Conservation (phyloP, 1,140 invertebrate species). For the Drosophila ananassae region DNA sequence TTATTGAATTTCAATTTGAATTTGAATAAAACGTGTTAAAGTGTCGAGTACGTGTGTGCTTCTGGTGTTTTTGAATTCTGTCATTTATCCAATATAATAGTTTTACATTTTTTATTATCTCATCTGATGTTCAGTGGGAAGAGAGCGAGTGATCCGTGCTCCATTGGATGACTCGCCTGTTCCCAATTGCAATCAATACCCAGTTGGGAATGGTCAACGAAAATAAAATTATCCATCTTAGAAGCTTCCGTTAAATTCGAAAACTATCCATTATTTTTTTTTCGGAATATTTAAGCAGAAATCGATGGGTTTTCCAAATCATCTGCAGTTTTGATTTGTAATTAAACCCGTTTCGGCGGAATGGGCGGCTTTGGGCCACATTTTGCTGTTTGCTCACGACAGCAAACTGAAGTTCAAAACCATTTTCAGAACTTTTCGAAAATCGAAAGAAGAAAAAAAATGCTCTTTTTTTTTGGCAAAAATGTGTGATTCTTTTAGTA, state of each 20-base stretch:
- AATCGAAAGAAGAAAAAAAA: conserved; percentile 3
- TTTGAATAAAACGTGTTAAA: conserved; percentile 57
- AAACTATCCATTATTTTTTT: conserved; percentile 30
- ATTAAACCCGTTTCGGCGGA: conserved; percentile 12
- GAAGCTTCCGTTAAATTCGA: conserved; percentile 45
- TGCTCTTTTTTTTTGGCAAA: conserved; percentile 13
- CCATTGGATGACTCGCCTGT: conserved; percentile 56
- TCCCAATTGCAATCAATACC: conserved; percentile 3
- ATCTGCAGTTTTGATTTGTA: conserved; percentile 69
- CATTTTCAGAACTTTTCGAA: conserved; percentile 15
- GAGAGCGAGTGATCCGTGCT: conserved; percentile 59
- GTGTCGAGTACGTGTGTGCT: conserved; percentile 30
- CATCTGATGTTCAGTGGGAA: background rate
- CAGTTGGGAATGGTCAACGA: background rate
- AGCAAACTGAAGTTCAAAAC: conserved; percentile 74
- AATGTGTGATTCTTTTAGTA: conserved; percentile 54
- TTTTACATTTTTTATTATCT: conserved; percentile 28
- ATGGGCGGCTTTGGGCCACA: conserved; percentile 58
- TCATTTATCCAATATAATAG: conserved; percentile 28
- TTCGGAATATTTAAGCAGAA: conserved; percentile 4
- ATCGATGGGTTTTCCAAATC: conserved; percentile 29
- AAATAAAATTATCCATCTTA: conserved; percentile 4
- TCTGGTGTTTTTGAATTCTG: conserved; percentile 28
- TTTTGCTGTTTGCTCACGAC: conserved; percentile 84
- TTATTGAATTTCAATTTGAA: conserved; percentile 61